These are phyloP conservation scores for Cyphomyrus discorhynchus DNA, from an alignment of 2,113 vertebrate species.

Conservation along the genomic window DNA sequence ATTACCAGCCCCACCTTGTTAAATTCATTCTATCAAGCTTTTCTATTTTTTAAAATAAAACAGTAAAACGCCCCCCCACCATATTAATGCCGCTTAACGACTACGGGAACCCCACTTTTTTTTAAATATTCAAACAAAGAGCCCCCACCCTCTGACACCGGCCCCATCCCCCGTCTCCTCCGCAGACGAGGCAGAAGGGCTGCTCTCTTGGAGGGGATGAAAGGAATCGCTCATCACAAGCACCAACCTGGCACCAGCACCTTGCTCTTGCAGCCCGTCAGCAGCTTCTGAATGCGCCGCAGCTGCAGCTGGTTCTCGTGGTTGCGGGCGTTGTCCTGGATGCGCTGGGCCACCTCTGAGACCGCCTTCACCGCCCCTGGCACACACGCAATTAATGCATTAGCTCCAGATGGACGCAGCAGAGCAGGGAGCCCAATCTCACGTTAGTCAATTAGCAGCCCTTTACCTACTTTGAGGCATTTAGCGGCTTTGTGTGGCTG, in stretches of 20 bases:
- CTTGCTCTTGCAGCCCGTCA: conserved; percentile 76
- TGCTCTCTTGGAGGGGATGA: conserved; percentile 62
- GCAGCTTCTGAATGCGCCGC: conserved; percentile 73
- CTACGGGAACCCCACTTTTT: conserved; percentile 13
- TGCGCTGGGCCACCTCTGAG: conserved; percentile 54
- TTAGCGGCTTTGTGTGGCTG: neutral
- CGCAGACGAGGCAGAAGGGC: conserved; percentile 35
- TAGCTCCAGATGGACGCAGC: neutral
- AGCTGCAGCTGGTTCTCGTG: conserved; percentile 80
- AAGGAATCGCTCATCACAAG: conserved; percentile 83
- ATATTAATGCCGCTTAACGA: neutral
- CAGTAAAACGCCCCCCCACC: neutral
- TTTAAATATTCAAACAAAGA: conserved; percentile 11
- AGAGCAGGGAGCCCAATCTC: neutral
- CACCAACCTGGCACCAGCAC: conserved; percentile 80
- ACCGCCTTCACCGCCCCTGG: conserved; percentile 58
- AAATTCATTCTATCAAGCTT: neutral
- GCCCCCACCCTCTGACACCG: conserved; percentile 18
- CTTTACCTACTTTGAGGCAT: neutral
- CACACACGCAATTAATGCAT: conserved; percentile 4
- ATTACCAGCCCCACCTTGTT: conserved; percentile 37
- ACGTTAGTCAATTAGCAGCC: neutral
- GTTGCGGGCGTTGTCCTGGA: conserved; percentile 60
- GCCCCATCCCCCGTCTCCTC: conserved; percentile 20
- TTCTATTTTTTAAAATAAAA: neutral